phyloP scores from a whole-genome alignment of 35 echinoderm and acorn worm species.

The Lytechinus pictus region DNA sequence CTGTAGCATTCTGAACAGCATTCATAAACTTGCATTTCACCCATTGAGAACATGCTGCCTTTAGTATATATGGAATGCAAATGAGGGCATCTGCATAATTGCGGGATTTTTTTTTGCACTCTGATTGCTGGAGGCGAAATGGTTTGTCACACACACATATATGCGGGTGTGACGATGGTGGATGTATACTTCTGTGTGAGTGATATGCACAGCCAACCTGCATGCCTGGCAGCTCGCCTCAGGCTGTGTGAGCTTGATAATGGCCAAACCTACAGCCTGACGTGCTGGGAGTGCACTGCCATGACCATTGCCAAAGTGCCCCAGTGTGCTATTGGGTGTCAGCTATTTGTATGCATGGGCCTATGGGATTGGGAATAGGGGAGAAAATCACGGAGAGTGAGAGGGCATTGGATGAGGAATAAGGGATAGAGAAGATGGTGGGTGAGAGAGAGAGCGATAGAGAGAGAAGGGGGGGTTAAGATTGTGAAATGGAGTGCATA shows the following conservation, averaged over 20 bases:
- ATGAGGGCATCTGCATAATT: constrained; percentile 3
- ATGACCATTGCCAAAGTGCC: not conserved
- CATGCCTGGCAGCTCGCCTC: not conserved
- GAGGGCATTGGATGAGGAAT: not conserved
- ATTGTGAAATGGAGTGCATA: too few relatives aligned
- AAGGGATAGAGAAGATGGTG: not conserved
- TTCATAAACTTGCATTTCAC: not conserved
- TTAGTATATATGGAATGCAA: constrained; percentile 18
- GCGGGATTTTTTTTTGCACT: not conserved
- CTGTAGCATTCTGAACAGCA: not conserved
- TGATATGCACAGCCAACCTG: not conserved
- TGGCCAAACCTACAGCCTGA: not conserved
- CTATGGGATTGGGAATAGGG: constrained; percentile 15
- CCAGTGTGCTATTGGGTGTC: not conserved
- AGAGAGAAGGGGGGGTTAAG: too few relatives aligned
- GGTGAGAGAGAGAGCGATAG: not conserved
- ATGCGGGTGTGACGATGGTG: not conserved
- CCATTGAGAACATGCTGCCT: not conserved
- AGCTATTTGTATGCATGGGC: not conserved
- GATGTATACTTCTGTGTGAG: not conserved
- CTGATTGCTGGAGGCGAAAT: not conserved
- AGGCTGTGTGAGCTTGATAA: not conserved
- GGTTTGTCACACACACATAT: not conserved
- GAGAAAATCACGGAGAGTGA: not conserved
- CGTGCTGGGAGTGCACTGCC: not conserved